A percentile compares a stretch with the other conserved stretches of the same genome.
Evolutionary conservation across 2,888 invertebrate genomes (phyloP).

Genomic region (Cloeon dipterum): DNA sequence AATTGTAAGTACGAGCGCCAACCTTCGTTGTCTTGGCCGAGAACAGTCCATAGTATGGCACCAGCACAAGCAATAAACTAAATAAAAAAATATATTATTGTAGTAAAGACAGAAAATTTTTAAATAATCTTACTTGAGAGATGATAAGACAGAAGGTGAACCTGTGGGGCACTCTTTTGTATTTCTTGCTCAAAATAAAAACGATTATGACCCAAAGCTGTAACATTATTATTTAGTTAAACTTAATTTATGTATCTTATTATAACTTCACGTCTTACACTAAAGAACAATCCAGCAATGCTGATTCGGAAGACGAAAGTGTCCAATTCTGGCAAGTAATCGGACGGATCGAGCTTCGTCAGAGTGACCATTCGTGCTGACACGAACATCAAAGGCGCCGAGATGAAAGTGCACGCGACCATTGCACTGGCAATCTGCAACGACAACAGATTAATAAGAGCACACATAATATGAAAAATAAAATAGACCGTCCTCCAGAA

Average conservation of each 20-base stretch:
- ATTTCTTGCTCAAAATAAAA: slow-evolving; percentile 49
- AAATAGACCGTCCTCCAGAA: no score
- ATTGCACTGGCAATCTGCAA: slow-evolving; percentile 82
- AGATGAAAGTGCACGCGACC: slow-evolving; percentile 85
- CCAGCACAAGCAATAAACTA: slow-evolving; percentile 44
- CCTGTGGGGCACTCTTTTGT: slow-evolving; percentile 56
- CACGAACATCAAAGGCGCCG: slow-evolving; percentile 85
- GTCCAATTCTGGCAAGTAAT: slow-evolving; percentile 54
- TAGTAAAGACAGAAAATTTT: slow-evolving; percentile 2
- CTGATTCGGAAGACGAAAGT: slow-evolving; percentile 66
- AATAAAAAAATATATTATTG: slow-evolving; percentile 1
- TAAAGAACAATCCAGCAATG: slow-evolving; percentile 50
- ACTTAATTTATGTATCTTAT: neutral
- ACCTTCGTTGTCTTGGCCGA: slow-evolving; percentile 22
- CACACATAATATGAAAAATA: no score
- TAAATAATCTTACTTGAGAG: slow-evolving; percentile 40
- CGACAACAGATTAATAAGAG: no score
- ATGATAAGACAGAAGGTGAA: slow-evolving; percentile 54
- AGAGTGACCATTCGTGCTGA: slow-evolving; percentile 81
- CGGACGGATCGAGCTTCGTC: slow-evolving; percentile 38
- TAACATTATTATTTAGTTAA: slow-evolving; percentile 3
- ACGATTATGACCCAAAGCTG: slow-evolving; percentile 47
- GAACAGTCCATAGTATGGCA: slow-evolving; percentile 47
- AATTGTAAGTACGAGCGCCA: slow-evolving; percentile 54
- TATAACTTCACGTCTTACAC: slow-evolving; percentile 20